These are phyloP conservation scores for Protobothrops mucrosquamatus DNA, from an alignment of 2,113 vertebrate genomes.

Conservation along the genomic window DNA sequence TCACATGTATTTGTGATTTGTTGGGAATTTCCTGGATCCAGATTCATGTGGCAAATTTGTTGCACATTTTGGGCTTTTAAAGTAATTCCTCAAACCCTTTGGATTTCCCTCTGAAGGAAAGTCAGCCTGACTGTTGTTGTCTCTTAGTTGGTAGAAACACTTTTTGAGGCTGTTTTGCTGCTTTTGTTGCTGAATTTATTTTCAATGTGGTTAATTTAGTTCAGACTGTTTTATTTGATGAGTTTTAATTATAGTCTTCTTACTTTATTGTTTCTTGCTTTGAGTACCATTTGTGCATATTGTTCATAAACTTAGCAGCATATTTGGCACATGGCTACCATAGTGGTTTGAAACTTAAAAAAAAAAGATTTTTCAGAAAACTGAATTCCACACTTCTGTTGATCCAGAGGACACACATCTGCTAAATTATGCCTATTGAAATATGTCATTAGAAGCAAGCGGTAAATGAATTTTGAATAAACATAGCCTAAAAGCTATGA, in stretches of 20 bases:
- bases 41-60: neutral
- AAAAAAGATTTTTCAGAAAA: neutral
- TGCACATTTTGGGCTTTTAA: neutral
- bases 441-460: neutral
- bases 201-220: neutral
- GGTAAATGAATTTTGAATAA: neutral
- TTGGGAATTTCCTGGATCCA: neutral
- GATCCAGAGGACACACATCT: neutral
- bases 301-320: neutral
- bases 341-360: neutral
- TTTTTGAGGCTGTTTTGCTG: neutral
- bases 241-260: neutral
- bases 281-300: neutral
- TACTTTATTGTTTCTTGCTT: neutral
- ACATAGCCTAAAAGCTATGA: neutral
- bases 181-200: neutral
- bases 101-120: neutral
- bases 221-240: neutral
- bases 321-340: neutral
- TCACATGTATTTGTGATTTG: neutral
- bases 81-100: neutral
- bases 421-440: neutral
- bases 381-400: neutral
- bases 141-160: neutral
- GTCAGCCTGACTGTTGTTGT: neutral